Conservation (phyloP, 2,888 invertebrate genomes). For the Rhogogaster chlorosoma region DNA sequence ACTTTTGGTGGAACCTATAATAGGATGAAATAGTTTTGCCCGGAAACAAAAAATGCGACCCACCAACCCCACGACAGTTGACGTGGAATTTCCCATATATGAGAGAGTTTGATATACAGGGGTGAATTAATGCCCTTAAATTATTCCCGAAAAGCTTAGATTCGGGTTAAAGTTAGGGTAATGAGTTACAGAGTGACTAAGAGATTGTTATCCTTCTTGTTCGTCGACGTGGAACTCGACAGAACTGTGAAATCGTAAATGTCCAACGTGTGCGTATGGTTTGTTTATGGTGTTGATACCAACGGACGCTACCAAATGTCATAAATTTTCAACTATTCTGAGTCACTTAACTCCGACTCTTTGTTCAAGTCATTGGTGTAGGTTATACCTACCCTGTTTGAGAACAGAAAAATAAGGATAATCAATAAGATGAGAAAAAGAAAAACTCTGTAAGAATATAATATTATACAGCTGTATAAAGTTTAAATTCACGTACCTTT, state of each 20-base stretch:
- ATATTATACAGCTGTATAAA: too few species aligned
- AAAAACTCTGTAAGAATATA: not conserved
- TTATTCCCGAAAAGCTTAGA: not conserved
- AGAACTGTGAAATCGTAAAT: conserved; percentile 62
- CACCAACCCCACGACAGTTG: too few species aligned
- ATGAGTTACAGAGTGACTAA: conserved; percentile 70
- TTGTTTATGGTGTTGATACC: conserved; percentile 71
- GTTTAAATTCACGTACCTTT: too few species aligned
- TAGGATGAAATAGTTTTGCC: too few species aligned
- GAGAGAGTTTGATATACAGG: not conserved
- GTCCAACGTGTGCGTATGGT: conserved; percentile 66
- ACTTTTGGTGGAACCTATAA: too few species aligned
- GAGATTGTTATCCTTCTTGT: conserved; percentile 67
- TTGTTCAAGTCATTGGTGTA: not conserved
- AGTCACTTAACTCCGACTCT: conserved; percentile 30
- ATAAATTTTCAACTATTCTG: conserved; percentile 55
- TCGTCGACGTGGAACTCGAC: conserved; percentile 53
- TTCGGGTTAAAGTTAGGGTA: conserved; percentile 64
- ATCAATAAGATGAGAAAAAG: not conserved
- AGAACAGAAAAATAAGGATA: not conserved
- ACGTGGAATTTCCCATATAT: too few species aligned
- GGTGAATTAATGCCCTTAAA: not conserved
- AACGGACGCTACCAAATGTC: conserved; percentile 37
- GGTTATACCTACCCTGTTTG: not conserved
- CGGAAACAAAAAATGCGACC: too few species aligned